Evolutionary conservation across 2,797 vertebrate genomes (phyloP), one percentile per base, ranked within the genome.

Genomic region (Adelosebastes latens): DNA sequence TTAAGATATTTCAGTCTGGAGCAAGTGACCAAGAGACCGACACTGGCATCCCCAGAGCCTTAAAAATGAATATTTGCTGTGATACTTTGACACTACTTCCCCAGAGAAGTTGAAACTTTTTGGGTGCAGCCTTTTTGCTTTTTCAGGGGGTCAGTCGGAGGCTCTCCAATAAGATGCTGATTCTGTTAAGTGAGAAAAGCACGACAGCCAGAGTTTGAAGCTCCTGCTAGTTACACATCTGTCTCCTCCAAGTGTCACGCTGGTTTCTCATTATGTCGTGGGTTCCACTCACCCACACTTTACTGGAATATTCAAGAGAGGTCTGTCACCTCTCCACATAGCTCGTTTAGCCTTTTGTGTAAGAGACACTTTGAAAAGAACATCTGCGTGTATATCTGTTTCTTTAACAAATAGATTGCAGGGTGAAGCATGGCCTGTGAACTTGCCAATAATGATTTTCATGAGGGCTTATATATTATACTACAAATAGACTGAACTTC

Each of bases 331-430:
- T 75, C 69, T 61, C 46, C 12, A 11, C 8, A 18, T n/a, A 25
- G 59, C 67, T n/a, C 13, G 8, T 77, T 73, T 66, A 74, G 14
- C 53, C 59, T 71, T 79, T 85, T 83, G 20, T 85, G 36, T 61
- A 10, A 42, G 36, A 72, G 52, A 62, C 64, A 52, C 29, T 64
- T 68, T 64, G 29, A 24, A 75, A 77, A 65, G 66, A 82, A 64
- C 74, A 53, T 53, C 24, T 72, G 39, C 18, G 16, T 66, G 29
- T 79, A 39, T 42, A 59, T 77, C 14, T 53, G 46, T 55, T 46
- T 34, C 18, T 60, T 24, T 61, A 49, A 64, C 72, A 61, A 25
- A 81, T 6, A 61, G 53, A 74, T 71, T 46, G 29, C 8, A 72
- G 61, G 39, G 14, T 75, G 42, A 72, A 68, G 25, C 6, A 6